Evolutionary conservation across 2,797 vertebrate species (phyloP).

Genomic region (Tangara arthus): DNA sequence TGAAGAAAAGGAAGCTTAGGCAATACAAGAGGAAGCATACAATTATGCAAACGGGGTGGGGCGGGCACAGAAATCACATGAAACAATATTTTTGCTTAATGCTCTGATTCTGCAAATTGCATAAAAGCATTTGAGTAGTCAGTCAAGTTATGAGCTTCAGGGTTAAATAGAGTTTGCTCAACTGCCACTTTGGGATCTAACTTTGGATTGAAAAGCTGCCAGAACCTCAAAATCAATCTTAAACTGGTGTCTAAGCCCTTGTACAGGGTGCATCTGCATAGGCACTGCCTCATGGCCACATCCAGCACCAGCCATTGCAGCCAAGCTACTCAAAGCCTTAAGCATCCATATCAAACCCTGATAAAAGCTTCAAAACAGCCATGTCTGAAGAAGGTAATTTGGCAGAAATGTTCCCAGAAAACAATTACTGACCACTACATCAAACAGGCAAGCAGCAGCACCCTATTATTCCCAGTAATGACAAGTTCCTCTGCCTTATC

Average conservation of each 20-base stretch:
- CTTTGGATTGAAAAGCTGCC: fast-evolving
- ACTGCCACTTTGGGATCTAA: neutral
- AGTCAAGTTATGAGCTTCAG: neutral
- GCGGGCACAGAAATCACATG: neutral
- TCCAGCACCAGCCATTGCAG: neutral
- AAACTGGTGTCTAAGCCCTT: neutral
- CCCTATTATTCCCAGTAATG: neutral
- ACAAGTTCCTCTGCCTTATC: neutral
- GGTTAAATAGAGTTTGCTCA: neutral
- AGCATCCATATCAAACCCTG: neutral
- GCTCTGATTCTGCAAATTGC: neutral
- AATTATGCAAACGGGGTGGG: neutral
- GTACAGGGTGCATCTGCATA: fast-evolving
- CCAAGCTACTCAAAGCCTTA: neutral
- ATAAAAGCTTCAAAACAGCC: neutral
- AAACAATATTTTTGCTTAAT: neutral
- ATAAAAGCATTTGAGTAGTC: neutral
- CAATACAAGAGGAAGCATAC: slow-evolving; percentile 12
- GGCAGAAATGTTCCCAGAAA: neutral
- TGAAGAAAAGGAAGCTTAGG: neutral
- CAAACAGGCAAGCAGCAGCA: neutral
- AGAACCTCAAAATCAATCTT: neutral
- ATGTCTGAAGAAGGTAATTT: neutral
- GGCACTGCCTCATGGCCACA: neutral
- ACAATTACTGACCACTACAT: neutral